Evolutionary conservation across 2,888 invertebrate genomes (phyloP).

Genomic region (Apocheima hispidaria): DNA sequence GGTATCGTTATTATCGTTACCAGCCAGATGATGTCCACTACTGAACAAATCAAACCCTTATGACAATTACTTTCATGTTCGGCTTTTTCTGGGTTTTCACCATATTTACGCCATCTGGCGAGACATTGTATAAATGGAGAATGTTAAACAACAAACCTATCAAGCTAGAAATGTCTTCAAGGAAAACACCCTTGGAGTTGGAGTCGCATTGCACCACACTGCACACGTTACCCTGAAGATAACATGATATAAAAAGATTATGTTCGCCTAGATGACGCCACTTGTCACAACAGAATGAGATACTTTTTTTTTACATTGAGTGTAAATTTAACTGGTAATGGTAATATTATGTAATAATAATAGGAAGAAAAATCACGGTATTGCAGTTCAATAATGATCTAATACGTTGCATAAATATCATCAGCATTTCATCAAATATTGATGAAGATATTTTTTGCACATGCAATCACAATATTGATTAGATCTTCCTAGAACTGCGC

Average conservation of each 20-base stretch:
- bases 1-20: too few species aligned
- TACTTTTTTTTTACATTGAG: background rate
- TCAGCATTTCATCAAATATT: background rate
- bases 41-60: too few species aligned
- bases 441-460: constrained; percentile 22
- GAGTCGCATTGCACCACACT: background rate
- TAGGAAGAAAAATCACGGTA: background rate
- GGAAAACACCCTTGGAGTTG: background rate
- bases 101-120: background rate
- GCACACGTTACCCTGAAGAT: background rate
- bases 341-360: background rate
- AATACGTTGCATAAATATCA: too few species aligned
- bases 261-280: constrained; percentile 22
- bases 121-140: background rate
- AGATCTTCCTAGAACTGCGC: constrained; percentile 47
- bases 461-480: constrained; percentile 55
- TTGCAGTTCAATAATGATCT: too few species aligned
- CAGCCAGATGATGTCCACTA: too few species aligned
- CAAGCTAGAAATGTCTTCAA: background rate
- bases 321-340: background rate
- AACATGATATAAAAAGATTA: background rate
- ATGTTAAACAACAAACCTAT: background rate
- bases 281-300: background rate
- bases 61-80: background rate
- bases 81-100: background rate